phyloP scores from a whole-genome alignment of 2,113 vertebrate species.

The Papio anubis region DNA sequence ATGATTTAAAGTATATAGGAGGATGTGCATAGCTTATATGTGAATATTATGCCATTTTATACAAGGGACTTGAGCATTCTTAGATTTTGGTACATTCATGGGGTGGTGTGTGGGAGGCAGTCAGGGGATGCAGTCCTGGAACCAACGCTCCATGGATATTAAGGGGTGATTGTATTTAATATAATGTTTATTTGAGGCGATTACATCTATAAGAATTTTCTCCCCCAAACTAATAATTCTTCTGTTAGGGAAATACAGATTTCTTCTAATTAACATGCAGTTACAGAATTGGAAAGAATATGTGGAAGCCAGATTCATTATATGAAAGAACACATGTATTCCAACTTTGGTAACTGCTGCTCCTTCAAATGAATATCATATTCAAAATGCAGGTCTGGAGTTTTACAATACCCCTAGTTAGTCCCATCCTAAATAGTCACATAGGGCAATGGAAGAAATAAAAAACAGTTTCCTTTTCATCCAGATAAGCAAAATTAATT shows the following conservation, averaged over 20 bases:
- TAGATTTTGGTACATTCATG: neutral
- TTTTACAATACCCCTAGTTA: neutral
- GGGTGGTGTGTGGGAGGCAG: too few species aligned
- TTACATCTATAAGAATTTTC: neutral
- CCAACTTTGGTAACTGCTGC: neutral
- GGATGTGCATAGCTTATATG: neutral
- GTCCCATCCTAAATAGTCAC: neutral
- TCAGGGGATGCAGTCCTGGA: neutral
- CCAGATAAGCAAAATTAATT: slow-evolving; percentile 28
- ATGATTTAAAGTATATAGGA: neutral
- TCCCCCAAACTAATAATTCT: neutral
- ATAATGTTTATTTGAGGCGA: neutral
- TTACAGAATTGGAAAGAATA: slow-evolving; percentile 16
- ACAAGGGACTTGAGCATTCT: neutral
- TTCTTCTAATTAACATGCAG: slow-evolving; percentile 20
- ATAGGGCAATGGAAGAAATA: neutral
- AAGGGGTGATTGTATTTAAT: neutral
- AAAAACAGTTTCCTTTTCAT: slow-evolving; percentile 4
- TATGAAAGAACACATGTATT: slow-evolving; percentile 31
- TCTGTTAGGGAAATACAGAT: slow-evolving; percentile 19
- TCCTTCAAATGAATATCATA: neutral
- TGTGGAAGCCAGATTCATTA: neutral
- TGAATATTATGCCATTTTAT: neutral
- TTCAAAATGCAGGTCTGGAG: neutral
- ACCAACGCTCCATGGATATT: neutral